Base-by-base conservation (phyloP, 2,888 invertebrate genomes). In the Loripinus fragilis region DNA sequence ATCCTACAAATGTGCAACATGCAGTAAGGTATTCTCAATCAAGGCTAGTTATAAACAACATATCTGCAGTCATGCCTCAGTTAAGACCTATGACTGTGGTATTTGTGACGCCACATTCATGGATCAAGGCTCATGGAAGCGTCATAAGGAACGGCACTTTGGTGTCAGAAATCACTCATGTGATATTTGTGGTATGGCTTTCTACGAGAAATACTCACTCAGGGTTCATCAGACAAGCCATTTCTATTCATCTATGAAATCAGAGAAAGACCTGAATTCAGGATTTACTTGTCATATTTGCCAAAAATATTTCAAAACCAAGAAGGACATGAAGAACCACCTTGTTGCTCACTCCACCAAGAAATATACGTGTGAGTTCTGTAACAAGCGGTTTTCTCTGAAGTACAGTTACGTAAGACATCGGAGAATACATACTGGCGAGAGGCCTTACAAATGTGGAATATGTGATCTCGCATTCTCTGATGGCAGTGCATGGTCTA, bases 401-500 rank as follows among this genome's bases (percentile, higher is more conserved):
- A 79, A 77, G 64, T 84, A 78, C 66, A 84, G 80, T 45, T 84
- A 84, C 42, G 65, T 81, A n/a, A 48, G 84, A 25, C 84, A 84
- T 45, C 52, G 84, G 30, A 77, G 84, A 71, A 80, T 84, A 45
- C 84, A 84, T 73, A 84, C 84, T 15, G 84, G 84, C 20, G 84
- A 84, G 38, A 84, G 67, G 33, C 84, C 84, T 2, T 84, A 81
- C 65, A 80, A 78, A 38, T 84, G 84, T 78, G 81, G 77, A 8
- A 71, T 66, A 28, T 84, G 84, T 75, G 79, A 75, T 23, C 72
- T 67, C 17, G 74, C 77, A 2, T 84, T 81, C 68, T 84, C 84
- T n/a, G 84, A 84, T 72, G 77, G 81, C 15, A 81, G 81, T 71
- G 81, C 84, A 20, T 84, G 84, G 84, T 69, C 79, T 25, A 84